These are phyloP conservation scores for Urocyon cinereoargenteus DNA, from an alignment of 2,797 vertebrate species.

Conservation along the genomic window DNA sequence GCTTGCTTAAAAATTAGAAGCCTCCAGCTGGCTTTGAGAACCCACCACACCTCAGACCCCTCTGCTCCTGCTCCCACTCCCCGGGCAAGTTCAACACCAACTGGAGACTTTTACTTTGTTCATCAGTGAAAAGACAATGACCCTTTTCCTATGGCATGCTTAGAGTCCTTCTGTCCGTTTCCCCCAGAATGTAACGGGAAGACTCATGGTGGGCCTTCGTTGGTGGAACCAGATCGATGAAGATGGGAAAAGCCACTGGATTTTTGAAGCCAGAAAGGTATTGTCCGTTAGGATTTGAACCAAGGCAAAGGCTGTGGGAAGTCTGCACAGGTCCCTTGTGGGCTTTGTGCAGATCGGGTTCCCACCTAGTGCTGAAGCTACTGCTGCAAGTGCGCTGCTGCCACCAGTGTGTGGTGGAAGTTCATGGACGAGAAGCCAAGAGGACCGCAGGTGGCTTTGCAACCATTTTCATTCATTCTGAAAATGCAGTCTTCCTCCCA, in stretches of 20 bases:
- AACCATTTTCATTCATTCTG: fast-evolving
- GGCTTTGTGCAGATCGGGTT: neutral
- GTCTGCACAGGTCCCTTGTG: neutral
- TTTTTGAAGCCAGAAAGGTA: conserved; percentile 94
- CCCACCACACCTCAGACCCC: neutral
- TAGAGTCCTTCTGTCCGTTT: neutral
- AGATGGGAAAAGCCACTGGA: conserved; percentile 94
- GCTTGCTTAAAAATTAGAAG: neutral
- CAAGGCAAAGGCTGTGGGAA: fast-evolving
- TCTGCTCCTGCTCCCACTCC: neutral
- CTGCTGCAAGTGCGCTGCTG: fast-evolving
- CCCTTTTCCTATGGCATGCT: neutral
- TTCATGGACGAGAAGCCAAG: fast-evolving
- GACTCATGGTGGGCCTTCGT: conserved; percentile 93
- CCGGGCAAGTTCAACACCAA: too few species aligned
- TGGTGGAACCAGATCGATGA: conserved; percentile 96
- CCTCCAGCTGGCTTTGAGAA: neutral
- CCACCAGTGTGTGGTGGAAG: fast-evolving
- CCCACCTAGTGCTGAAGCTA: neutral
- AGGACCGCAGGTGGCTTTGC: fast-evolving
- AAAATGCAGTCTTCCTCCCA: neutral
- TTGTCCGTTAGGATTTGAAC: fast-evolving
- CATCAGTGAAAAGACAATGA: neutral
- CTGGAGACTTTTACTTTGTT: neutral
- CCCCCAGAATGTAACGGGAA: conserved; percentile 92